Percentiles rank a stretch among this genome's conserved stretches.
phyloP scores from a whole-genome alignment of 2,888 invertebrate species.

The Mycalesis mineus region DNA sequence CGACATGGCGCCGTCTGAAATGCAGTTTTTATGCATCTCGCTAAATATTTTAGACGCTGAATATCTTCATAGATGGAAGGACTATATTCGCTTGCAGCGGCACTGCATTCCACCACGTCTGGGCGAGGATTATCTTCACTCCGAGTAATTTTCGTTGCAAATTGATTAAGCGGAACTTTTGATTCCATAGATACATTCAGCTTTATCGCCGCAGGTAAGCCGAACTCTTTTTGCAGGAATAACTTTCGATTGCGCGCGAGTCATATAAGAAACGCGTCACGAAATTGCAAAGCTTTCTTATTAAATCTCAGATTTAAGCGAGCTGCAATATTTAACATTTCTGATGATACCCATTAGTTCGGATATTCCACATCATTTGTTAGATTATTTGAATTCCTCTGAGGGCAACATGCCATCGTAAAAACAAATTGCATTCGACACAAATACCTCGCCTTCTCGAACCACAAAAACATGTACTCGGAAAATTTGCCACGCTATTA shows the following conservation, averaged over 20 bases:
- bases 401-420: constrained; percentile 17
- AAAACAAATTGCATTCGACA: constrained; percentile 27
- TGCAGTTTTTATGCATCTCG: constrained; percentile 68
- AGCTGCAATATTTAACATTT: background rate
- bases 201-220: constrained; percentile 26
- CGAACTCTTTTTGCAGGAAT: constrained; percentile 22
- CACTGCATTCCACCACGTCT: constrained; percentile 36
- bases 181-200: constrained; percentile 34
- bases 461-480: constrained; percentile 28
- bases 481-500: constrained; percentile 56
- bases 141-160: constrained; percentile 35
- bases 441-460: constrained; percentile 22
- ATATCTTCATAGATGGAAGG: constrained; percentile 16
- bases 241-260: constrained; percentile 29
- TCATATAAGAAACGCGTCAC: constrained; percentile 19
- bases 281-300: constrained; percentile 18
- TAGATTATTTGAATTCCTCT: constrained; percentile 18
- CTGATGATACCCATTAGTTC: background rate
- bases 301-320: constrained; percentile 5
- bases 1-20: constrained; percentile 45
- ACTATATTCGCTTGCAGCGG: constrained; percentile 19
- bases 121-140: constrained; percentile 33
- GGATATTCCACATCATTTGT: constrained; percentile 9
- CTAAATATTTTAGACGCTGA: constrained; percentile 41
- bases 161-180: constrained; percentile 39